Evolutionary conservation across 2,797 vertebrate species (phyloP).

Genomic region (Pteronotus mesoamericanus): DNA sequence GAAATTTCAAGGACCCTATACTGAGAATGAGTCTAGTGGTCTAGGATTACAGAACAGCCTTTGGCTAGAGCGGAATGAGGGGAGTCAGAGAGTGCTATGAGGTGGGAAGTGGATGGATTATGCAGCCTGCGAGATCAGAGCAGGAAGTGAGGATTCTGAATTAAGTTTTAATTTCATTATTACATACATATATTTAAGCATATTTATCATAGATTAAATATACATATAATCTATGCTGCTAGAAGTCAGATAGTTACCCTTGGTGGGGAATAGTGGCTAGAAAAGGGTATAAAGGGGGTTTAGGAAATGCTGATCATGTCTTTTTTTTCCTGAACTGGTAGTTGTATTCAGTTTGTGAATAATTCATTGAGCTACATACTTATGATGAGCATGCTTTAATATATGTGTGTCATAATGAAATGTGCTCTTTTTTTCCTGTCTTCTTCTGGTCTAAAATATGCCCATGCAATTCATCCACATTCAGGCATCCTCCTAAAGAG

Average conservation of each 20-base stretch:
- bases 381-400: too few species aligned
- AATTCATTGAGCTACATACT: not conserved
- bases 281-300: not conserved
- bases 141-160: not conserved
- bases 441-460: not conserved
- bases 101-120: not conserved
- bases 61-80: not conserved
- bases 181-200: not conserved
- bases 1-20: not conserved
- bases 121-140: not conserved
- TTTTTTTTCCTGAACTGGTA: not conserved
- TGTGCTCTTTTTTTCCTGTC: not conserved
- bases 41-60: not conserved
- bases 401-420: too few species aligned
- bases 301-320: not conserved
- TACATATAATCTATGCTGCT: not conserved
- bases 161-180: not conserved
- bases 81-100: accelerated
- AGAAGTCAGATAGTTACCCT: not conserved
- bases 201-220: not conserved
- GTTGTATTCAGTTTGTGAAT: not conserved
- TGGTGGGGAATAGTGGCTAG: not conserved
- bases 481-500: not conserved
- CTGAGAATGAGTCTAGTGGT: not conserved
- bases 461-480: not conserved